These are phyloP conservation scores for Melanotaenia parkinsoni DNA, from an alignment of 2,797 vertebrate genomes.

Conservation along the genomic window DNA sequence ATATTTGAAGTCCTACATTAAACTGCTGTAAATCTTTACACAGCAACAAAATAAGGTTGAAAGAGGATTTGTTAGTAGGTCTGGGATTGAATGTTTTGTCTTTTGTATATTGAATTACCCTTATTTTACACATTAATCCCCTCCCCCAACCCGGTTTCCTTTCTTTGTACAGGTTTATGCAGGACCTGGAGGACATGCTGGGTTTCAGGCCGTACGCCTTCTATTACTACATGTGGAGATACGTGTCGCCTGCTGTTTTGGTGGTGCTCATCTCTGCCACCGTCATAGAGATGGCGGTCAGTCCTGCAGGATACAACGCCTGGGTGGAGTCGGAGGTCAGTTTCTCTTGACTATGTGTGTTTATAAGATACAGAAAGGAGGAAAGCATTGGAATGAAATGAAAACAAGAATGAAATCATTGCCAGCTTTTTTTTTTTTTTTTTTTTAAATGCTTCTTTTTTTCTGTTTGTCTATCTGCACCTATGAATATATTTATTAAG, in stretches of 20 bases:
- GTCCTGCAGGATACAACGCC: slow-evolving; percentile 93
- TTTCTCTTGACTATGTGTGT: slow-evolving; percentile 20
- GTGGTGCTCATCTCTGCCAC: slow-evolving; percentile 87
- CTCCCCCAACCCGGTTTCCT: background rate
- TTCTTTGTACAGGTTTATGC: slow-evolving; percentile 86
- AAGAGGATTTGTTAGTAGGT: background rate
- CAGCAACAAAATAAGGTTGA: background rate
- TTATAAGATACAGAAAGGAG: background rate
- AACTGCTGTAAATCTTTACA: background rate
- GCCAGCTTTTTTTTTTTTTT: background rate
- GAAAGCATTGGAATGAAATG: background rate
- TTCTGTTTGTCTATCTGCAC: background rate
- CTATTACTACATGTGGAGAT: slow-evolving; percentile 98
- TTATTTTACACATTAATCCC: background rate
- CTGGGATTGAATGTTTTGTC: background rate
- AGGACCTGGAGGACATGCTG: slow-evolving; percentile 97
- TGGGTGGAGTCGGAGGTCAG: slow-evolving; percentile 94
- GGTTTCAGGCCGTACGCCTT: slow-evolving; percentile 91
- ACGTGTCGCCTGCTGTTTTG: slow-evolving; percentile 90
- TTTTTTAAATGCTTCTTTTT: background rate
- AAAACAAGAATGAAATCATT: background rate
- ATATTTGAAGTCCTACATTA: background rate
- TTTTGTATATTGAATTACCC: background rate
- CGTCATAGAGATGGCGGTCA: slow-evolving; percentile 92
- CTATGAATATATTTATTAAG: background rate